Base-by-base conservation (phyloP, 2,888 invertebrate species). In the Trichacis sp. region DNA sequence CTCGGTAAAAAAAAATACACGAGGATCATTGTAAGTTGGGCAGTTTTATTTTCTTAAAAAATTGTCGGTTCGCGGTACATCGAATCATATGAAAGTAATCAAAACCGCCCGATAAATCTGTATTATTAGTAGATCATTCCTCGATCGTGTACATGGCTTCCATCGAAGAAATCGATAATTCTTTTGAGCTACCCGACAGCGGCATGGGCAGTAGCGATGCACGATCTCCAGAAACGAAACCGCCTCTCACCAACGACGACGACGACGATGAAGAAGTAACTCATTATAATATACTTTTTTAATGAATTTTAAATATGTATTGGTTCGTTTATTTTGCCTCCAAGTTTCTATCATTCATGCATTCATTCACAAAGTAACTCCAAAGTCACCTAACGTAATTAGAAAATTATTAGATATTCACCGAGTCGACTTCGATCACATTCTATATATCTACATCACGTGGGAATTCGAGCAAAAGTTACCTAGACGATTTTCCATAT, bases 121-220 rank as follows among this genome's bases (percentile, higher is more conserved):
- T 4, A 36, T 3, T 3, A 36, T 6, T 36, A 24, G 24, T 6
- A 36, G n/a, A 17, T 42, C 15, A 15, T 17, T 46, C 15, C 3
- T 29, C 20, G n/a, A 2, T 46, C 15, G 43, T 58, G 62, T 76
- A 64, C 68, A 82, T 82, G 80, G 77, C 79, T 73, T 76, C 77
- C 67, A 61, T 80, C 46, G 81, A 81, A 53, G 80, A 81, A 56
- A 33, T 79, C 58, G 79, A 77, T 50, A 52, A 65, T 33, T n/a
- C 8, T 11, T 11, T 52, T 60, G 43, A 57, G 20, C 73, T 77
- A 58, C 62, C 78, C 55, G 82, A 82, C 66, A 81, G 81, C 78
- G 81, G 81, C 63, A 81, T 83, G 81, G 81, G 76, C 48, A 80
- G 78, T 72, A 80, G 78, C 73, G 82, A 82, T 64, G 75, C 74